Evolutionary conservation across 2,797 vertebrate genomes (phyloP), one percentile per base, ranked within the genome.

Genomic region (Enteromius trimaculatus): DNA sequence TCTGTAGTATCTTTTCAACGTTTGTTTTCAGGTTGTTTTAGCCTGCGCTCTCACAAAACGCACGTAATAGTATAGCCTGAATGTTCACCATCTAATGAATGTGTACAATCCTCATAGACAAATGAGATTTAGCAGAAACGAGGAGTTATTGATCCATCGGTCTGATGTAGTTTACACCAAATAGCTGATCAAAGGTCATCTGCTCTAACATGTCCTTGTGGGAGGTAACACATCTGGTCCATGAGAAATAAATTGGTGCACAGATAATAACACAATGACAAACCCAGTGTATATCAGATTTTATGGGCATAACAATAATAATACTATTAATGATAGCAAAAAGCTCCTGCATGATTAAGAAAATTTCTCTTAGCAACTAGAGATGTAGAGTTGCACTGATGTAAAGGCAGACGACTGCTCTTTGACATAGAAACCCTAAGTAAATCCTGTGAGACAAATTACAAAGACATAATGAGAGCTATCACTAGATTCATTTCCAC

Each of bases 391-490:
- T 26, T 19, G 66, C 34, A 0, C 51, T 80, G 34, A 80, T 26
- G 6, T 69, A 80, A 71, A 51, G 37, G 23, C 10, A 58, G 9
- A 11, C 0, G 34, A 39, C 23, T 26, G 16, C 65, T 19, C 65
- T 69, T 49, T 79, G 60, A 66, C 66, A 92, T 92, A 90, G 89
- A 88, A 79, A 87, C 86, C n/a, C 65, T 89, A 91, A 88, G 89
- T 86, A 80, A 81, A 87, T 89, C 83, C 82, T 64, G 88, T 2
- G 88, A 89, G 84, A 93, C 93, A 93, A 94, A 95, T 94, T 93
- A 93, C 88, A 72, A 4, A 87, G 93, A 94, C 93, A 94, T 92
- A 94, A 92, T 93, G 89, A 86, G 93, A 92, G 77, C 92, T 92
- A 88, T 89, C 89, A 79, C 71, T 71, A 82, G 88, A 84, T 79